phyloP scores from a whole-genome alignment of 2,888 invertebrate genomes.

The Osedax fenrisi region DNA sequence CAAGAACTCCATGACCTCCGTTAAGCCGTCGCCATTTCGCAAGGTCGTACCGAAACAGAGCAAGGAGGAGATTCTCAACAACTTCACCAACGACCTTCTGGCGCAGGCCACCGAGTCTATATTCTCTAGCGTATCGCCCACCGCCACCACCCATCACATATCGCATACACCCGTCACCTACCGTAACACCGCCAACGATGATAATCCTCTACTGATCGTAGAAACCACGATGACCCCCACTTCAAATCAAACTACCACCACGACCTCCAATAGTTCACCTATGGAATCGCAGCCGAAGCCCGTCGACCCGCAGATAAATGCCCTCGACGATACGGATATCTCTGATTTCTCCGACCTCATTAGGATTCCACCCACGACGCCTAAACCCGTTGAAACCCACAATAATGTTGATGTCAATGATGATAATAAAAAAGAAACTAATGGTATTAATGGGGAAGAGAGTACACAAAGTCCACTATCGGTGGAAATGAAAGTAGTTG shows the following conservation, averaged over 20 bases:
- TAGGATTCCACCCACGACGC: slow-evolving; percentile 24
- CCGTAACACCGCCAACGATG: slow-evolving; percentile 44
- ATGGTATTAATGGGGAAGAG: too few species aligned
- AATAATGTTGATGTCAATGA: too few species aligned
- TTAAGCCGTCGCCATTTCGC: slow-evolving; percentile 24
- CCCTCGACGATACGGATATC: slow-evolving; percentile 28
- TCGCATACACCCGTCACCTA: slow-evolving; percentile 35
- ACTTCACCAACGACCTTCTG: slow-evolving; percentile 42
- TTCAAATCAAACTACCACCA: background rate
- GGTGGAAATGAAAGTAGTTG: too few species aligned
- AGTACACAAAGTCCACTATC: too few species aligned
- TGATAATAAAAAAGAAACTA: too few species aligned
- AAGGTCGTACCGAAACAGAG: slow-evolving; percentile 36
- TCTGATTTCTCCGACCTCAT: slow-evolving; percentile 31
- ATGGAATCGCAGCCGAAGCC: slow-evolving; percentile 20
- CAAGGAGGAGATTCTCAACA: background rate
- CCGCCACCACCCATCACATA: slow-evolving; percentile 34
- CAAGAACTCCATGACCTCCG: background rate
- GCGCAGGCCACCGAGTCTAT: slow-evolving; percentile 51
- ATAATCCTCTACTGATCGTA: slow-evolving; percentile 31
- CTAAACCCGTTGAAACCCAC: too few species aligned
- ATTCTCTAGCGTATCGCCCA: slow-evolving; percentile 36
- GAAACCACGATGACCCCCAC: slow-evolving; percentile 39
- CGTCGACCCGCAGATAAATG: background rate
- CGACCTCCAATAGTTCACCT: background rate